Percentiles rank a stretch among this genome's conserved stretches.
Conservation (phyloP, 2,888 invertebrate species). For the Nesidiocoris tenuis region DNA sequence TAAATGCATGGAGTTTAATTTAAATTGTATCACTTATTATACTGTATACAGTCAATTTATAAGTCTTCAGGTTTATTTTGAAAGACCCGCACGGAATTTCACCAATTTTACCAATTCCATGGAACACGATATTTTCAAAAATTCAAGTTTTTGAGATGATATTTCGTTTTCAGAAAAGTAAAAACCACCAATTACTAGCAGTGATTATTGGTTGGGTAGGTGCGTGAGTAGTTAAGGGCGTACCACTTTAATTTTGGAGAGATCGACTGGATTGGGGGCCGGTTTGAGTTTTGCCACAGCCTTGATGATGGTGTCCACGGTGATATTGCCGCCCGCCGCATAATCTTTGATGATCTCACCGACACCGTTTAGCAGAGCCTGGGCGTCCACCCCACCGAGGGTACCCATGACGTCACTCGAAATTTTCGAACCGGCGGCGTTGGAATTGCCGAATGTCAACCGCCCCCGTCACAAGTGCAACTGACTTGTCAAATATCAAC, state of each 20-base stretch:
- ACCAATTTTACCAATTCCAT: too few relatives aligned
- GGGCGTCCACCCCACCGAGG: constrained; percentile 39
- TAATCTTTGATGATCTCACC: constrained; percentile 48
- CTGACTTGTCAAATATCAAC: neutral
- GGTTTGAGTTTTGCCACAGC: constrained; percentile 43
- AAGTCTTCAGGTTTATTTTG: too few relatives aligned
- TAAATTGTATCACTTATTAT: too few relatives aligned
- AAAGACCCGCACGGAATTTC: too few relatives aligned
- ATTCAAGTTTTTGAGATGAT: too few relatives aligned
- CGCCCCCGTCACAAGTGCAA: neutral
- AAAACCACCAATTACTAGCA: too few relatives aligned
- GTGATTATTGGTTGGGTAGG: too few relatives aligned
- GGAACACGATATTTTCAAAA: too few relatives aligned
- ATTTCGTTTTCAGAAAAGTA: too few relatives aligned
- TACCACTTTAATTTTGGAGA: constrained; percentile 50
- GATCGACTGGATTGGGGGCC: constrained; percentile 48
- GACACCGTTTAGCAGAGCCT: constrained; percentile 48
- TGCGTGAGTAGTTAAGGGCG: too few relatives aligned
- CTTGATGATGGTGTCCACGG: constrained; percentile 48
- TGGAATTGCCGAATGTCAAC: neutral
- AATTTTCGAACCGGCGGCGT: constrained; percentile 3
- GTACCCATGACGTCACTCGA: constrained; percentile 20
- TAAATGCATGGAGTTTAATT: too few relatives aligned
- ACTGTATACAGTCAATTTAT: too few relatives aligned
- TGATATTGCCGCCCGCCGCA: constrained; percentile 44